Conservation (phyloP, 2,888 invertebrate species). For the Sinotaia quadrata region DNA sequence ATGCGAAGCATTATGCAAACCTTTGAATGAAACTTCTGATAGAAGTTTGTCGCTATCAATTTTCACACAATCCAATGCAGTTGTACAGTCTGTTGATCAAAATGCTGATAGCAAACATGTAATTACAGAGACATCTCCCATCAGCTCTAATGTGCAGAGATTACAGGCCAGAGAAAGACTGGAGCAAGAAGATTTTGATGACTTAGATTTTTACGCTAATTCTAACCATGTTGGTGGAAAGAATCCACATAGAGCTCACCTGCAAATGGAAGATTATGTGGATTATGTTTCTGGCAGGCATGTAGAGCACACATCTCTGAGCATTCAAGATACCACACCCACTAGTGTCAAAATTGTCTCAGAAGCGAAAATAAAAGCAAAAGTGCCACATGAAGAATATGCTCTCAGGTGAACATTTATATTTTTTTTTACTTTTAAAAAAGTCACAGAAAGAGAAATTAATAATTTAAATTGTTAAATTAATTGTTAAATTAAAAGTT, state of each 20-base stretch:
- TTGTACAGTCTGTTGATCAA: no score
- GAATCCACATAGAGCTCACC: no score
- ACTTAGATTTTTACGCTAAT: slow-evolving; percentile 26
- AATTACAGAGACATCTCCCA: no score
- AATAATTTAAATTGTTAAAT: no score
- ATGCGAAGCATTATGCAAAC: slow-evolving; percentile 17
- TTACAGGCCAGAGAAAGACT: no score
- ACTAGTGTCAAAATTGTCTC: neutral
- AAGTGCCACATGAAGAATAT: slow-evolving; percentile 9
- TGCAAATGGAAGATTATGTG: slow-evolving; percentile 22
- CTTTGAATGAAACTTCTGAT: neutral
- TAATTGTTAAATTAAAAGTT: no score
- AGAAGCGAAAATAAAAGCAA: neutral
- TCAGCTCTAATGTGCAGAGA: no score
- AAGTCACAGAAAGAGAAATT: no score
- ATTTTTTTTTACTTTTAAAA: slow-evolving; percentile 1
- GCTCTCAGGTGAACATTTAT: slow-evolving; percentile 11
- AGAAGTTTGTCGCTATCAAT: no score
- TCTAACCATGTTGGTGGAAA: neutral
- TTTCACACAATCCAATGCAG: no score
- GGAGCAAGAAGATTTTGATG: slow-evolving; percentile 21
- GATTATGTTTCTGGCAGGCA: slow-evolving; percentile 22
- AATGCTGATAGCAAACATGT: no score
- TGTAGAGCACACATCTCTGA: neutral
- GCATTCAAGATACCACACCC: neutral